Evolutionary conservation across 2,113 vertebrate species (phyloP).

Genomic region (Dicaeum eximium): DNA sequence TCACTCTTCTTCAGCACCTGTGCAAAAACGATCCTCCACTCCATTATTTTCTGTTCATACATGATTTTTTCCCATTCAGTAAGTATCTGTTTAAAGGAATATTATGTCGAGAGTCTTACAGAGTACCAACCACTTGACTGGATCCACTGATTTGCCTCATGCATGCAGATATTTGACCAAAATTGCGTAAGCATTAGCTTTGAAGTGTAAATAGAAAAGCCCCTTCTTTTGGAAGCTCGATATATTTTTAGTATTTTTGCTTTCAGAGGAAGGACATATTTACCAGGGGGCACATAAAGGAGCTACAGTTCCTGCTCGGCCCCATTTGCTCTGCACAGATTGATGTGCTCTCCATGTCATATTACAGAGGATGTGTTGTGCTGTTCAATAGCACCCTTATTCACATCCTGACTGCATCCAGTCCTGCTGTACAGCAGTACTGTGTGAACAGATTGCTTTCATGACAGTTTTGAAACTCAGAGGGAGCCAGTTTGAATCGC

Average conservation of each 20-base stretch:
- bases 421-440: background rate
- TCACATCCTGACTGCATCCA: slow-evolving; percentile 3
- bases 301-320: background rate
- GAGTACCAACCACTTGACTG: background rate
- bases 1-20: background rate
- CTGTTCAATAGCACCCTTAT: slow-evolving; percentile 21
- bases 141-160: background rate
- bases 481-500: background rate
- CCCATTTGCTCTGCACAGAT: background rate
- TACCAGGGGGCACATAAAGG: background rate
- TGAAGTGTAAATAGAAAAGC: background rate
- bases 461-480: slow-evolving; percentile 31
- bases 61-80: background rate
- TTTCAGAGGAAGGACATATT: background rate
- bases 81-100: background rate
- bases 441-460: slow-evolving; percentile 43
- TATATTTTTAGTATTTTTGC: background rate
- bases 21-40: background rate
- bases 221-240: background rate
- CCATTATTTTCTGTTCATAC: background rate
- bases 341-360: background rate
- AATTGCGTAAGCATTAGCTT: background rate
- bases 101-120: background rate
- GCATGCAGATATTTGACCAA: background rate
- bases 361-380: background rate